A percentile compares a stretch with the other conserved stretches of the same genome.
phyloP scores from a whole-genome alignment of 2,113 vertebrate species.

The Dipodomys stephensi region DNA sequence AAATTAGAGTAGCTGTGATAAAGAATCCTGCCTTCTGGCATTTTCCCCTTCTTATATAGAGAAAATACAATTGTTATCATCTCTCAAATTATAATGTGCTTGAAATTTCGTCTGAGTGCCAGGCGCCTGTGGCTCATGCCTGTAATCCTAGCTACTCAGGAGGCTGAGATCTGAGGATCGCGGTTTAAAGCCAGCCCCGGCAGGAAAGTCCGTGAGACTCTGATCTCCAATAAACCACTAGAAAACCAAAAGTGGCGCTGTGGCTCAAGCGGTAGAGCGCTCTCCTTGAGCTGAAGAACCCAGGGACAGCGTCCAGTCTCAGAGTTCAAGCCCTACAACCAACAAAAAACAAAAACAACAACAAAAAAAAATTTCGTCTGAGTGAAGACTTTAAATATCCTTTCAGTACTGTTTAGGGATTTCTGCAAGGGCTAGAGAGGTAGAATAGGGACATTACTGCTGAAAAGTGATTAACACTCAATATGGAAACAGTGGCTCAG shows the following conservation, averaged over 20 bases:
- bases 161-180: too few relatives aligned
- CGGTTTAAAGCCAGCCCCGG: too few relatives aligned
- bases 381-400: slow-evolving; percentile 12
- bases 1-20: not conserved
- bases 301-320: too few relatives aligned
- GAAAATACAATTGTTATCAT: not conserved
- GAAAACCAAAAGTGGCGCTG: too few relatives aligned
- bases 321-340: too few relatives aligned
- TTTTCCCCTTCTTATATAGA: slow-evolving; percentile 16
- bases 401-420: not conserved
- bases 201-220: too few relatives aligned
- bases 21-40: not conserved
- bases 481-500: not conserved
- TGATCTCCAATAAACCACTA: too few relatives aligned
- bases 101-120: slow-evolving; percentile 3
- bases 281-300: too few relatives aligned
- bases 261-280: too few relatives aligned
- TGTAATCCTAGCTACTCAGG: too few relatives aligned
- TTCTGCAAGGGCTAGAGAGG: not conserved
- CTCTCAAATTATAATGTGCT: not conserved
- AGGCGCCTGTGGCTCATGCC: too few relatives aligned
- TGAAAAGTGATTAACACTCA: not conserved
- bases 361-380: not conserved
- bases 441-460: not conserved
- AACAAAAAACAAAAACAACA: too few relatives aligned